phyloP scores from a whole-genome alignment of 2,113 vertebrate species.

The Arothron firmamentum region DNA sequence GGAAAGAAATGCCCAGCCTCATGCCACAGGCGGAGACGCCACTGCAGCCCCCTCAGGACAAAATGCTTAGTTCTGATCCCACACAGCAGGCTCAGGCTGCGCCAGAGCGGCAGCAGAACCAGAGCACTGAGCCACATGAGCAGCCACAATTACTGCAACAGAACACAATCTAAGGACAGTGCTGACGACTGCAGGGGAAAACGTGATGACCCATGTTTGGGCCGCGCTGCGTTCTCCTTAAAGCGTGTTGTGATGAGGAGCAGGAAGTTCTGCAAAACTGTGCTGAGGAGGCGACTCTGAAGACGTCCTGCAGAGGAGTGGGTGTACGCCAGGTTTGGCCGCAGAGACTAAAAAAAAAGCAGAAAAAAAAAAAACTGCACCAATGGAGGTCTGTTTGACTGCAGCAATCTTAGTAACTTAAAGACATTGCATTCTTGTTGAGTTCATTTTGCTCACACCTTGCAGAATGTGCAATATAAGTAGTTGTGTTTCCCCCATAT shows the following conservation, averaged over 20 bases:
- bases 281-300: not conserved
- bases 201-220: constrained; percentile 8
- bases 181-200: not conserved
- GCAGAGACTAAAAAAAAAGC: no score
- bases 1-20: constrained; percentile 58
- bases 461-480: constrained; percentile 44
- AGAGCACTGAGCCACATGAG: constrained; percentile 7
- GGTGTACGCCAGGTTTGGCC: constrained; percentile 1
- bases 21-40: constrained; percentile 29
- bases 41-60: constrained; percentile 25
- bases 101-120: constrained; percentile 33
- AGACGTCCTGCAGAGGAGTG: constrained; percentile 29
- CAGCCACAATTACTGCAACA: constrained; percentile 42
- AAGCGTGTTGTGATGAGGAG: constrained; percentile 27
- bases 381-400: constrained; percentile 8
- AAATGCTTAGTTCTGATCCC: constrained; percentile 15
- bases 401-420: constrained; percentile 43
- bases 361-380: no score
- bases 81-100: not conserved
- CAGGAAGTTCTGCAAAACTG: constrained; percentile 8
- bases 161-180: constrained; percentile 43
- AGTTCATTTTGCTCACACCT: constrained; percentile 30
- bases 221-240: constrained; percentile 24
- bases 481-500: constrained; percentile 40
- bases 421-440: constrained; percentile 30